Evolutionary conservation across 92 coral and sea anemone species (phyloP).

Genomic region (Umimayanthus chanpuru): DNA sequence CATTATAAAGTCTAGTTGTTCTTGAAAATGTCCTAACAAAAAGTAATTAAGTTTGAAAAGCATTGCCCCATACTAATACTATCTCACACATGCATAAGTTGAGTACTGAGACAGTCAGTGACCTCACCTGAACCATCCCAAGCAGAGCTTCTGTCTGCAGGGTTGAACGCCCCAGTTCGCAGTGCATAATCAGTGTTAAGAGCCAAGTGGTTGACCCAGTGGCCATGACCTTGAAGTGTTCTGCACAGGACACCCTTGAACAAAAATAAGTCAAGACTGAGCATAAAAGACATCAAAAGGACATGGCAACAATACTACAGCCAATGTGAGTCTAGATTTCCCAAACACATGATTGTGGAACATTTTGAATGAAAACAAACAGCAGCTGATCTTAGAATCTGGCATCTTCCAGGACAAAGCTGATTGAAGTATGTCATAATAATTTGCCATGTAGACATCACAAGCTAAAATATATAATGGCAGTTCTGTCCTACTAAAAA

Average conservation of each 20-base stretch:
- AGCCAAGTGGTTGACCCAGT: conserved; percentile 95
- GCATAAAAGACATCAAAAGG: neutral
- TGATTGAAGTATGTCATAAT: no score
- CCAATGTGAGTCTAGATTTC: neutral
- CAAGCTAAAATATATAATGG: no score
- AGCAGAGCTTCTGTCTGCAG: conserved; percentile 57
- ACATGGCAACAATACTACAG: neutral
- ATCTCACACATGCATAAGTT: no score
- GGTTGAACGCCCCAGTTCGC: conserved; percentile 96
- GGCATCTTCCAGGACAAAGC: no score
- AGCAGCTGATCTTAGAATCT: no score
- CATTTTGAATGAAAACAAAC: neutral
- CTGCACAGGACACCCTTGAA: conserved; percentile 92
- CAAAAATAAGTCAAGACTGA: neutral
- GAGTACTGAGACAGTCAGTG: neutral
- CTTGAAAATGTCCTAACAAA: no score
- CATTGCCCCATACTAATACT: no score
- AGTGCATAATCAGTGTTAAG: conserved; percentile 91
- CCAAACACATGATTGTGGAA: neutral
- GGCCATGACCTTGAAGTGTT: conserved; percentile 98
- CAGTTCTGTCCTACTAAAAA: no score
- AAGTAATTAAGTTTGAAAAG: no score
- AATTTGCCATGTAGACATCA: no score
- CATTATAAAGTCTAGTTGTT: no score
- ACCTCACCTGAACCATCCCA: conserved; percentile 17